Conservation (phyloP, 2,888 invertebrate species). For the Sycophila texana region DNA sequence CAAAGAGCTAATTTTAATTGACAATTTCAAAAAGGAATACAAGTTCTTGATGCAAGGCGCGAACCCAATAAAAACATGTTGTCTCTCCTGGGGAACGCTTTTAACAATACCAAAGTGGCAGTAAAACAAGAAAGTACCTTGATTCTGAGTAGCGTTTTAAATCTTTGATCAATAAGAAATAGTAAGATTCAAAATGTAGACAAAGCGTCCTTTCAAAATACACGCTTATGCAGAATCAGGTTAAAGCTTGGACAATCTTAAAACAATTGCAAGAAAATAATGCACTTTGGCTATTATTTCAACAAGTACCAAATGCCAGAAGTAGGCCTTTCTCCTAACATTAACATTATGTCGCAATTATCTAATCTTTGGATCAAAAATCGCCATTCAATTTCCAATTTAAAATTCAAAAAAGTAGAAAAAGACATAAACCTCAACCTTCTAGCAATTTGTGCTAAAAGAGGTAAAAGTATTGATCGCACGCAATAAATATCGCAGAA, state of each 20-base stretch:
- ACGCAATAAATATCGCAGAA: too few relatives aligned
- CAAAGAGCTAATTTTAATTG: constrained; percentile 6
- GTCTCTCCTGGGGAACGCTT: constrained; percentile 7
- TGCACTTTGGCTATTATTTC: too few relatives aligned
- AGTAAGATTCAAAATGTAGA: neutral
- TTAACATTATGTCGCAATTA: too few relatives aligned
- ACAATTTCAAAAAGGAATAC: constrained; percentile 21
- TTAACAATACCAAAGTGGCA: constrained; percentile 20
- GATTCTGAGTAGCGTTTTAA: neutral
- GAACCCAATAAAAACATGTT: neutral
- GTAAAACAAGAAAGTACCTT: constrained; percentile 11
- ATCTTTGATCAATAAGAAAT: too few relatives aligned
- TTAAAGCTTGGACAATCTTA: neutral
- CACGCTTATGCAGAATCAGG: constrained; percentile 9
- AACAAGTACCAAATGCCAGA: too few relatives aligned
- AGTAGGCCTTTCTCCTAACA: too few relatives aligned
- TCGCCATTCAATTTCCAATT: too few relatives aligned
- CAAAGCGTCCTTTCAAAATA: neutral
- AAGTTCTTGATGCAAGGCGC: constrained; percentile 1
- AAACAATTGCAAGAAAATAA: neutral
- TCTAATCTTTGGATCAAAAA: too few relatives aligned
- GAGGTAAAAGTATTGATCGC: too few relatives aligned
- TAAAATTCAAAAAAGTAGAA: too few relatives aligned
- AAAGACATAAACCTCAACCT: too few relatives aligned
- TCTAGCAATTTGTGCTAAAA: too few relatives aligned